A percentile compares a stretch with the other conserved stretches of the same genome.
Evolutionary conservation across 2,888 invertebrate species (phyloP).

Genomic region (Pseudococcus longispinus): DNA sequence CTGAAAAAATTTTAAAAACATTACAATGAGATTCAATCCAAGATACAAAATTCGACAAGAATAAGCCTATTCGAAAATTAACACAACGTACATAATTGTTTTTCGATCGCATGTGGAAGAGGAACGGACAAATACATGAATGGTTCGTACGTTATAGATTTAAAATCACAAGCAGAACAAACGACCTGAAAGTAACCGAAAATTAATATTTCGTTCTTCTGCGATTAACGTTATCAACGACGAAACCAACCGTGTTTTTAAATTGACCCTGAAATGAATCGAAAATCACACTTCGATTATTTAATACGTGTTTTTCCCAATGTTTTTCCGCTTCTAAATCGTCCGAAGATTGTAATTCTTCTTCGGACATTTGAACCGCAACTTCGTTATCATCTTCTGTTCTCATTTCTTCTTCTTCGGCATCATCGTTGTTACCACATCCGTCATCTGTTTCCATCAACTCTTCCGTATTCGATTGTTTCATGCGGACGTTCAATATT

Average conservation of each 20-base stretch:
- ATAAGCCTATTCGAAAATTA: not conserved
- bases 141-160: conserved; percentile 72
- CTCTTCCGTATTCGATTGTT: conserved; percentile 7
- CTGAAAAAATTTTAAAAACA: conserved; percentile 61
- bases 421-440: not conserved
- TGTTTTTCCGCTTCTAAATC: conserved; percentile 66
- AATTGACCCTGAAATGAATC: conserved; percentile 73
- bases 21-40: not conserved
- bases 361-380: conserved; percentile 1
- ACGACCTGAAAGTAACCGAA: conserved; percentile 65
- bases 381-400: conserved; percentile 59
- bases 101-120: conserved; percentile 70
- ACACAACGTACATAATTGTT: conserved; percentile 67
- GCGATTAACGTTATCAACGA: not conserved
- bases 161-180: conserved; percentile 69
- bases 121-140: conserved; percentile 75
- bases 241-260: conserved; percentile 67
- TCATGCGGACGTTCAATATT: conserved; percentile 12
- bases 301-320: conserved; percentile 67
- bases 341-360: conserved; percentile 57
- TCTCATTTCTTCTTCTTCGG: conserved; percentile 32
- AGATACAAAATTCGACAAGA: not conserved
- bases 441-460: conserved; percentile 27
- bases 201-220: not conserved
- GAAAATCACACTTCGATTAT: conserved; percentile 69